These are phyloP conservation scores for Panurus biarmicus DNA, from an alignment of 2,113 vertebrate genomes.

Conservation along the genomic window DNA sequence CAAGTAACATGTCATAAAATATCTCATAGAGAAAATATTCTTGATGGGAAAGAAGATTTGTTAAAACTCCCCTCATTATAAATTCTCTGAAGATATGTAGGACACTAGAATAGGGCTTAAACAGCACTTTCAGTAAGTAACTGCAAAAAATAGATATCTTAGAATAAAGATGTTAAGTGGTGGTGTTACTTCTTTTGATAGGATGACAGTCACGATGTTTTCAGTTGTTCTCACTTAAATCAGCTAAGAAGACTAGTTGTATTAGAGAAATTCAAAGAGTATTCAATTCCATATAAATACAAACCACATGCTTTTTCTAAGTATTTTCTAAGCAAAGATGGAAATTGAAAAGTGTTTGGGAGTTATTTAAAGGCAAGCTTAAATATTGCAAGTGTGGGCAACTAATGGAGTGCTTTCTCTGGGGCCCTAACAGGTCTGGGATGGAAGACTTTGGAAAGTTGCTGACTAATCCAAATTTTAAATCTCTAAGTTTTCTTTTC, in stretches of 20 bases:
- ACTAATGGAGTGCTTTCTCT: not conserved
- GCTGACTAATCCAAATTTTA: not conserved
- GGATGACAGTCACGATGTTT: not conserved
- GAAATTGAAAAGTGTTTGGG: not conserved
- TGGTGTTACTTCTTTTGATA: not conserved
- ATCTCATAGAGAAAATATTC: not conserved
- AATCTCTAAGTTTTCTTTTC: not conserved
- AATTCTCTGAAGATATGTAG: not conserved
- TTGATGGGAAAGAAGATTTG: not conserved
- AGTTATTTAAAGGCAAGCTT: not conserved
- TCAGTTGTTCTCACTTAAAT: not conserved
- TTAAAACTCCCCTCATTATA: not conserved
- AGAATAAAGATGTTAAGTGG: not conserved
- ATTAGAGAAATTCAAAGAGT: not conserved
- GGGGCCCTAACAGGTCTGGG: not conserved
- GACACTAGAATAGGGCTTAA: not conserved
- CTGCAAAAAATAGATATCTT: not conserved
- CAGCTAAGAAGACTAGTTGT: not conserved
- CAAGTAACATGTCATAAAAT: not conserved
- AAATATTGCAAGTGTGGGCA: not conserved
- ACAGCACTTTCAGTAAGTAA: not conserved
- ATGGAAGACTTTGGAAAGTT: not conserved
- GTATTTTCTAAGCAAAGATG: not conserved
- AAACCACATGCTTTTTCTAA: not conserved
- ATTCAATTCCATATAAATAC: not conserved